Evolutionary conservation across 2,797 vertebrate species (phyloP).

Genomic region (Phataginus tetradactyla): DNA sequence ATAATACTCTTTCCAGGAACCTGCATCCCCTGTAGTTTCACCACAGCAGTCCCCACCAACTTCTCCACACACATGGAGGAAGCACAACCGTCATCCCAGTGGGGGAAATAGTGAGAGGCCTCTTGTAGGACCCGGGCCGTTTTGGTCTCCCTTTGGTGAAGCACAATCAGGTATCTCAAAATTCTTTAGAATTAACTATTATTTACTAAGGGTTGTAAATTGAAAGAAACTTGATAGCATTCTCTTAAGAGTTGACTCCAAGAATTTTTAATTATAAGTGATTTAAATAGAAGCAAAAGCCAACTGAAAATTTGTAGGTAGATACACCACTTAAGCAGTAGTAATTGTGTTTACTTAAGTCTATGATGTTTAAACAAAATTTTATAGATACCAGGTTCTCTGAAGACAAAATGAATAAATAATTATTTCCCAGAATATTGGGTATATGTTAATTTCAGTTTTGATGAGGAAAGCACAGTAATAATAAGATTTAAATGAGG

Average conservation of each 20-base stretch:
- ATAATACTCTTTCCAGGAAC: conserved; percentile 86
- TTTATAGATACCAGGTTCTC: neutral
- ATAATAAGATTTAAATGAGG: conserved; percentile 11
- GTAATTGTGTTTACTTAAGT: conserved; percentile 7
- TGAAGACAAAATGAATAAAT: neutral
- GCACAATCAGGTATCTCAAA: conserved; percentile 91
- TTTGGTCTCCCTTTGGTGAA: conserved; percentile 96
- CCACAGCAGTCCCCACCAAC: conserved; percentile 97
- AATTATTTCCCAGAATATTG: neutral
- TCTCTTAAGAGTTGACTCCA: conserved; percentile 32
- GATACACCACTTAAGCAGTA: conserved; percentile 2
- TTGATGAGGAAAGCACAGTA: conserved; percentile 21
- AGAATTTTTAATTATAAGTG: conserved; percentile 24
- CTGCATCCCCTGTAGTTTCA: conserved; percentile 96
- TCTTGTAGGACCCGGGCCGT: conserved; percentile 90
- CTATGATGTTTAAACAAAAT: neutral
- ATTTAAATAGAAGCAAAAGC: conserved; percentile 25
- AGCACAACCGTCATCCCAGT: conserved; percentile 96
- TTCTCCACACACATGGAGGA: conserved; percentile 96
- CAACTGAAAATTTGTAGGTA: conserved; percentile 4
- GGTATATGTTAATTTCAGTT: neutral
- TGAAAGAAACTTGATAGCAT: conserved; percentile 28
- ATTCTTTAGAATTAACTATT: neutral
- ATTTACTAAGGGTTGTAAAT: conserved; percentile 22
- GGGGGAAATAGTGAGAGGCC: conserved; percentile 94